Evolutionary conservation across 2,797 vertebrate genomes (phyloP).

Genomic region (Acanthurus tractus): DNA sequence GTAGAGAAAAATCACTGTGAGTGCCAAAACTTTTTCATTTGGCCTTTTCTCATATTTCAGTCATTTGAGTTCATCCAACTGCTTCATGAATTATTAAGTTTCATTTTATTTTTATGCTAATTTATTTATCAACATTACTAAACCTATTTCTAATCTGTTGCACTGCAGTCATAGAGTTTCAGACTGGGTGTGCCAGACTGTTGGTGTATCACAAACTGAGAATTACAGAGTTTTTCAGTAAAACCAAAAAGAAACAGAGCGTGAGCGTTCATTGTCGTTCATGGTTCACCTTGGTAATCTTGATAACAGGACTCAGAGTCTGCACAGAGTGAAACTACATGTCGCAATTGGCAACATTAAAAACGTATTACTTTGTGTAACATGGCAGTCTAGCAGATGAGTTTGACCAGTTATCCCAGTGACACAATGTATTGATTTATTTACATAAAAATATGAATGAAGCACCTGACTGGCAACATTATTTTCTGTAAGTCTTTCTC

Average conservation of each 20-base stretch:
- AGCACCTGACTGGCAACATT: no score
- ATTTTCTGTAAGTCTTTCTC: no score
- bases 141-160: neutral
- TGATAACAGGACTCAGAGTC: neutral
- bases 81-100: no score
- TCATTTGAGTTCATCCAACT: no score
- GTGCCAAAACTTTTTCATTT: neutral
- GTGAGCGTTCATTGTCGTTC: no score
- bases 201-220: neutral
- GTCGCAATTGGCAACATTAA: no score
- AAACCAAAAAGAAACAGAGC: neutral
- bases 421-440: no score
- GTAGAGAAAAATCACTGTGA: conserved; percentile 16
- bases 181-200: neutral
- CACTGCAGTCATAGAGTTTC: no score
- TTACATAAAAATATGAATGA: neutral
- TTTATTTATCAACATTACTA: neutral
- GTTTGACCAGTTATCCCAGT: no score
- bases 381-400: neutral
- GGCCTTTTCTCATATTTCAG: neutral
- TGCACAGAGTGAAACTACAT: no score
- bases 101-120: neutral
- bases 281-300: neutral
- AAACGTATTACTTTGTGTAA: no score
- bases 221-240: neutral